phyloP scores from a whole-genome alignment of 2,113 vertebrate genomes.

The Corydoras sp. region DNA sequence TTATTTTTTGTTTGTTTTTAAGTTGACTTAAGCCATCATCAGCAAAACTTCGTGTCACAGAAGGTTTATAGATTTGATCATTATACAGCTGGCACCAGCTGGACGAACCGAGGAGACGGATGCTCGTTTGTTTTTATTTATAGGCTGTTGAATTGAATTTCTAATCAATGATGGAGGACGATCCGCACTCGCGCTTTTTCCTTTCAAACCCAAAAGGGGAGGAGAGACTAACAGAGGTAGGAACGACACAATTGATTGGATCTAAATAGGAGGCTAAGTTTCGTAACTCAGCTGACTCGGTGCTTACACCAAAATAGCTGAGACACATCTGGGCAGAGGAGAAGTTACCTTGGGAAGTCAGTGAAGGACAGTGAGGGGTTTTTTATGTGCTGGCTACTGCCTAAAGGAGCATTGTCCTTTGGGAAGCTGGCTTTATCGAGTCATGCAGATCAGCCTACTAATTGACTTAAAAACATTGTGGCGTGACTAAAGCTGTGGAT shows the following conservation, averaged over 20 bases:
- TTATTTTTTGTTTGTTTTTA: too few relatives aligned
- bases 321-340: not conserved
- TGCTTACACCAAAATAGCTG: not conserved
- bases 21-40: too few relatives aligned
- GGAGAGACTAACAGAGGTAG: constrained; percentile 3
- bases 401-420: constrained; percentile 28
- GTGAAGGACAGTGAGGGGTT: too few relatives aligned
- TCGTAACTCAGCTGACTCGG: constrained; percentile 28
- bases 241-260: constrained; percentile 38
- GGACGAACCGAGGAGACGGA: constrained; percentile 27
- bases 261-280: constrained; percentile 30
- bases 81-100: constrained; percentile 43
- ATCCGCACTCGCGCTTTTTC: constrained; percentile 35
- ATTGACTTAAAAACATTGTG: too few relatives aligned
- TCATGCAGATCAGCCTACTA: constrained; percentile 17
- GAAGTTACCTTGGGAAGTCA: too few relatives aligned
- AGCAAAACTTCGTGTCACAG: constrained; percentile 40
- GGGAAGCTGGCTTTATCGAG: constrained; percentile 21
- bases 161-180: constrained; percentile 55
- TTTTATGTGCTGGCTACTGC: not conserved
- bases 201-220: constrained; percentile 33
- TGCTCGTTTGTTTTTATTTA: constrained; percentile 57
- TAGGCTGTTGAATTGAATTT: constrained; percentile 63
- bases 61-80: constrained; percentile 53
- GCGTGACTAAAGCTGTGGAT: too few relatives aligned